phyloP scores from a whole-genome alignment of 2,797 vertebrate species.

The Rhincodon typus region DNA sequence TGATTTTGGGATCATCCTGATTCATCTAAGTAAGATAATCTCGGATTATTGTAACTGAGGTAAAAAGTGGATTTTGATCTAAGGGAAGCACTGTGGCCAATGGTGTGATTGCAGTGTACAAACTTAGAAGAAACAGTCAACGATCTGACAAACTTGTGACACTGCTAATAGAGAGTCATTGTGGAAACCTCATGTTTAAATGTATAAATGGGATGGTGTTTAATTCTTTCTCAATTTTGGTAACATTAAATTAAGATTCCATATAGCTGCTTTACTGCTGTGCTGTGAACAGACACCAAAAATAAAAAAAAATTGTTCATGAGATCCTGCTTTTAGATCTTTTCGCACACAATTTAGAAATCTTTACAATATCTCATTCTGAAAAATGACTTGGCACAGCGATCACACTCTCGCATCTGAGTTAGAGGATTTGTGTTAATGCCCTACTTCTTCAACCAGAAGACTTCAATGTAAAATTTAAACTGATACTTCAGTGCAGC shows the following conservation, averaged over 20 bases:
- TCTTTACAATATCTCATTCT: not conserved
- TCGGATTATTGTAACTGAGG: not conserved
- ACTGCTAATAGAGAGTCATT: not conserved
- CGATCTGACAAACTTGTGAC: not conserved
- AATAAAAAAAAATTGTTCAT: not conserved
- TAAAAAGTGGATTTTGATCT: not conserved
- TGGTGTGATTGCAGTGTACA: not conserved
- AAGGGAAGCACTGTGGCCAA: not conserved
- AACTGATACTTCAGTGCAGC: not conserved
- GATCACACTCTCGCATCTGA: not conserved
- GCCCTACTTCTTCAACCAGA: not conserved
- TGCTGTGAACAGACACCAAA: not conserved
- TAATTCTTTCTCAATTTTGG: not conserved
- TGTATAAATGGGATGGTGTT: not conserved
- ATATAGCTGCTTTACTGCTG: not conserved
- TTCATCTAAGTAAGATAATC: not conserved
- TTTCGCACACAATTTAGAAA: not conserved
- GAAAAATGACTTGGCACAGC: not conserved
- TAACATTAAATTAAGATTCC: not conserved
- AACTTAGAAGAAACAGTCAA: not conserved
- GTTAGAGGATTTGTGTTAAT: not conserved
- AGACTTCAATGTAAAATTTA: not conserved
- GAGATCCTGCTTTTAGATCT: not conserved
- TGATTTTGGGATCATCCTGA: not conserved
- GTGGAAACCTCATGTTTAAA: not conserved